Base-by-base conservation (phyloP, 2,888 invertebrate species). In the Drosophila ustulata region DNA sequence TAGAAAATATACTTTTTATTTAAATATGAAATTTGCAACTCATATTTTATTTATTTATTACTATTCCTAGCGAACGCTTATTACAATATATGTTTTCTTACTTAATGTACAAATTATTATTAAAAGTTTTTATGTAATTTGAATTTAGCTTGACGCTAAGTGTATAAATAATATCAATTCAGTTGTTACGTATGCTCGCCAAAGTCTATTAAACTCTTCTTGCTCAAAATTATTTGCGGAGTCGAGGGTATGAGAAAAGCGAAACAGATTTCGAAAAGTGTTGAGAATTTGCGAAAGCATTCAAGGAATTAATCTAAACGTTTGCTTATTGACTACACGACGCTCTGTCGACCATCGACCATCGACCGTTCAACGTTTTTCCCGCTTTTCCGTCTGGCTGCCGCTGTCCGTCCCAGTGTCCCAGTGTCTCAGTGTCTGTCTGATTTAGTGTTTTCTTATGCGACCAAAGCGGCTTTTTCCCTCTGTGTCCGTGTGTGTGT, bases 231-330 rank as follows among this genome's bases (percentile, higher is more conserved):
- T 13, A 39, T 34, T 34, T 39, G 39, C 39, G 13, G 2, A 13
- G 39, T 39, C 6, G 4, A 11, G 39, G 13, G 6, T 3, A 39
- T 13, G 43, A 30, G 52, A 46, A 9, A 9, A 9, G 37, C 2
- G 30, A n/a, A 55, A 55, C 26, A 53, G 52, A 73, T 74, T 74
- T 61, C n/a, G 4, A 55, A 75, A 75, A 75, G 75, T 75, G 66
- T 75, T 75, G 56, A 53, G 59, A 71, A 75, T 71, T 56, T 75
- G 66, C 41, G 18, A 53, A 66, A 53, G 71, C 63, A 66, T 75
- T 71, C 59, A 34, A 55, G 32, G 75, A 66, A 71, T 71, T 75
- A 64, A 61, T 59, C 53, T 50, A 41, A 71, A 43, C 59, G 67
- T 45, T 72, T 49, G 45, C 59, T 51, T 63, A 63, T 72, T 72